Evolutionary conservation across 2,888 invertebrate genomes (phyloP).

Genomic region (Odontomyia ornata): DNA sequence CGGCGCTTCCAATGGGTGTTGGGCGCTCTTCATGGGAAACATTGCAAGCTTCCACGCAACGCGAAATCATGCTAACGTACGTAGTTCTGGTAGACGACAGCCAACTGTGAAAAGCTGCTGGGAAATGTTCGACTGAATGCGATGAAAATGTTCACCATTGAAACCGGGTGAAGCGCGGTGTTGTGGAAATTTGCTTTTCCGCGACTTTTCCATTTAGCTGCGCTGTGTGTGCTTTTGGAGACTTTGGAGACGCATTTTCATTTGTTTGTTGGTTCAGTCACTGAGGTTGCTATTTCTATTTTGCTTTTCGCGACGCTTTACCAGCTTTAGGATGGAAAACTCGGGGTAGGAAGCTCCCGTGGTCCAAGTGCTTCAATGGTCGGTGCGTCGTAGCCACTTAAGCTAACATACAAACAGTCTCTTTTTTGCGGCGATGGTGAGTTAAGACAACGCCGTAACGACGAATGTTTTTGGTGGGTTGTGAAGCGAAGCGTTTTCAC

Average conservation of each 20-base stretch:
- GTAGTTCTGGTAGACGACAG: neutral
- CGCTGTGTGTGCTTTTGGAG: slow-evolving; percentile 36
- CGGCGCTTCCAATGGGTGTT: slow-evolving; percentile 1
- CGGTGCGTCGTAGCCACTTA: slow-evolving; percentile 17
- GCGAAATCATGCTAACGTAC: neutral
- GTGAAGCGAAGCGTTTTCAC: slow-evolving; percentile 39
- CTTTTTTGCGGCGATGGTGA: slow-evolving; percentile 40
- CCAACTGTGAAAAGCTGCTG: neutral
- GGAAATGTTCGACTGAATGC: slow-evolving; percentile 2
- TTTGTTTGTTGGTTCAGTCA: neutral
- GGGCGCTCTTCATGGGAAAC: neutral
- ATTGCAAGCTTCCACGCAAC: neutral
- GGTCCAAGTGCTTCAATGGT: slow-evolving; percentile 23
- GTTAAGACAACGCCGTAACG: slow-evolving; percentile 21
- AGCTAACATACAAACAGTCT: slow-evolving; percentile 29
- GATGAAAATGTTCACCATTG: slow-evolving; percentile 21
- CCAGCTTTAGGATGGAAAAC: slow-evolving; percentile 17
- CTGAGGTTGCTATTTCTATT: neutral
- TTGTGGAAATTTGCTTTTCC: neutral
- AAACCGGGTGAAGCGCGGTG: neutral
- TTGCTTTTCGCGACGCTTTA: neutral
- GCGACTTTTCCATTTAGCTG: slow-evolving; percentile 22
- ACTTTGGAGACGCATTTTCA: slow-evolving; percentile 23
- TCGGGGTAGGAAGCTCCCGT: slow-evolving; percentile 34
- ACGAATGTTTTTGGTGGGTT: slow-evolving; percentile 36